These are phyloP conservation scores for Taeniopygia guttata DNA, from an alignment of 2,797 vertebrate species.

Conservation along the genomic window DNA sequence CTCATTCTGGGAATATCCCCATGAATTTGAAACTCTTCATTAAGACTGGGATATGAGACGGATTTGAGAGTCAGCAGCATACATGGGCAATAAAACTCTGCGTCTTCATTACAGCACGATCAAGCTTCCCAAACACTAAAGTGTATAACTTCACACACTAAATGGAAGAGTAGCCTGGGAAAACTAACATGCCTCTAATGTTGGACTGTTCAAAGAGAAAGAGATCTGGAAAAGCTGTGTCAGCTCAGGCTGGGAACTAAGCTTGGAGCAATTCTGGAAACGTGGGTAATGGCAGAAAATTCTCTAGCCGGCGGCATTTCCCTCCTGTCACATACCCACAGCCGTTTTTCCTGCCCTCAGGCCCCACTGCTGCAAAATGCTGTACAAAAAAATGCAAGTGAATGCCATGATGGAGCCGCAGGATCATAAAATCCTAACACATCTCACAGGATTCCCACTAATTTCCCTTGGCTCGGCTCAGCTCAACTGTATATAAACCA, in stretches of 20 bases:
- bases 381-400: neutral
- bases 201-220: neutral
- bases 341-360: neutral
- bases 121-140: neutral
- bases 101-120: neutral
- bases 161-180: neutral
- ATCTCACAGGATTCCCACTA: slow-evolving; percentile 13
- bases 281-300: neutral
- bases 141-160: neutral
- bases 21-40: neutral
- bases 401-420: neutral
- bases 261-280: slow-evolving; percentile 14
- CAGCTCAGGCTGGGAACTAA: neutral
- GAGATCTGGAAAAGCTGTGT: neutral
- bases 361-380: neutral
- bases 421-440: slow-evolving; percentile 16
- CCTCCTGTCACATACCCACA: neutral
- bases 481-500: neutral
- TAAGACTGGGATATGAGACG: neutral
- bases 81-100: neutral
- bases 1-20: neutral
- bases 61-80: neutral
- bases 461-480: slow-evolving; percentile 30
- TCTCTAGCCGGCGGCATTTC: neutral
- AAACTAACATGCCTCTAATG: neutral